Percentiles rank a stretch among this genome's conserved stretches.
Conservation (phyloP, 1,140 invertebrate genomes). For the Euwallacea similis region DNA sequence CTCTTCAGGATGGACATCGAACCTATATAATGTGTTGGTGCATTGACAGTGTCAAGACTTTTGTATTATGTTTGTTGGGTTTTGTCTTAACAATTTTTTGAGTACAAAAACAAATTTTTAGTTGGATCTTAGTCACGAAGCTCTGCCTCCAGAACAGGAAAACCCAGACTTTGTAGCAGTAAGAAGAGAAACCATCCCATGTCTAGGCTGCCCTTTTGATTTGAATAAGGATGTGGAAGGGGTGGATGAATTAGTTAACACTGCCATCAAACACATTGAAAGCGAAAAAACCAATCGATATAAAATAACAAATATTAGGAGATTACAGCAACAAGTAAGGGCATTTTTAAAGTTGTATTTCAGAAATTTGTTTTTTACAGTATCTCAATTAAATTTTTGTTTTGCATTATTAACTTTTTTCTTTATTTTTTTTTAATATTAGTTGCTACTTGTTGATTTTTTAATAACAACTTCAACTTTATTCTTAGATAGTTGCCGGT, state of each 20-base stretch:
- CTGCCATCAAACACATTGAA: conserved; percentile 46
- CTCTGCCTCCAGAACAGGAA: conserved; percentile 32
- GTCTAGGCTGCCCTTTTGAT: conserved; percentile 46
- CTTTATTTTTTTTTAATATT: not conserved
- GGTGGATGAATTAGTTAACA: conserved; percentile 43
- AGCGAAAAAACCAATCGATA: conserved; percentile 42
- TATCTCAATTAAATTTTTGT: not conserved
- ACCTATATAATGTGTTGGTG: not conserved
- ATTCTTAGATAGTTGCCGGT: conserved; percentile 48
- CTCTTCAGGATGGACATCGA: too few relatives aligned
- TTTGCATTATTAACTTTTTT: not conserved
- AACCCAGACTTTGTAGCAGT: conserved; percentile 40
- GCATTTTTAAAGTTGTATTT: not conserved
- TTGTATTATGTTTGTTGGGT: not conserved
- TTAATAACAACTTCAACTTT: conserved; percentile 7
- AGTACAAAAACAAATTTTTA: conserved; percentile 11
- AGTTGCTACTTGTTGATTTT: too few relatives aligned
- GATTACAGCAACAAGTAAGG: conserved; percentile 47
- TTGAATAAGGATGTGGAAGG: conserved; percentile 46
- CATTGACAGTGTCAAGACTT: not conserved
- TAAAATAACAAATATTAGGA: conserved; percentile 41
- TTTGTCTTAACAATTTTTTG: not conserved
- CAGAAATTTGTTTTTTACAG: not conserved
- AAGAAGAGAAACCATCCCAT: conserved; percentile 28
- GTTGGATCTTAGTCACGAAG: conserved; percentile 39